A percentile compares a stretch with the other conserved stretches of the same genome.
These are phyloP conservation scores for Ptiloglossa arizonensis DNA, from an alignment of 1,140 invertebrate species.

Conservation along the genomic window DNA sequence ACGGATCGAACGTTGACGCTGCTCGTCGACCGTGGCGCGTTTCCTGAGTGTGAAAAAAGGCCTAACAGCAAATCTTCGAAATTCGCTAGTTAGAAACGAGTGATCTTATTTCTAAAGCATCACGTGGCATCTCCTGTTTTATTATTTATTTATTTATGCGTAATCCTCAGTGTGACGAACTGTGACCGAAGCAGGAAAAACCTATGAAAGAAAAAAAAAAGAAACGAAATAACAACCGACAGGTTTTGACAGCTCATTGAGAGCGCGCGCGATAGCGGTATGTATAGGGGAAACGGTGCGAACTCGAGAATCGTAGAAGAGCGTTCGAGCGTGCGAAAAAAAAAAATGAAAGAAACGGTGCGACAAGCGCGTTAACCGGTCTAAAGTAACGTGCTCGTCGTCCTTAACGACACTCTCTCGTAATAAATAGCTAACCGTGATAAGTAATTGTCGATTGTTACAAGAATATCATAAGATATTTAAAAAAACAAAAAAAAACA, in stretches of 20 bases:
- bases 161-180: slow-evolving; percentile 43
- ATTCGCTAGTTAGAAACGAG: slow-evolving; percentile 38
- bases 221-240: background rate
- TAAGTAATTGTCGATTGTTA: slow-evolving; percentile 57
- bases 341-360: slow-evolving; percentile 8
- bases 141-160: slow-evolving; percentile 69
- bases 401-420: slow-evolving; percentile 52
- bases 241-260: slow-evolving; percentile 23
- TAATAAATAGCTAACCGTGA: slow-evolving; percentile 51
- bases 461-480: slow-evolving; percentile 27
- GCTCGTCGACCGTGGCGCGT: slow-evolving; percentile 6
- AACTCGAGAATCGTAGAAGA: background rate
- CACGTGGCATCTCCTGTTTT: slow-evolving; percentile 43
- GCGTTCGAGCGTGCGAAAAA: slow-evolving; percentile 14
- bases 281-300: background rate
- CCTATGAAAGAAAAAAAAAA: background rate
- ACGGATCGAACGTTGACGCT: background rate
- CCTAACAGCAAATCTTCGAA: slow-evolving; percentile 52
- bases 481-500: slow-evolving; percentile 20
- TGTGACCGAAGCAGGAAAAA: slow-evolving; percentile 11
- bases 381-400: slow-evolving; percentile 38
- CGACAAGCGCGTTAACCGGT: slow-evolving; percentile 16
- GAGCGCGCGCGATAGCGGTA: background rate
- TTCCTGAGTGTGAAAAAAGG: slow-evolving; percentile 30
- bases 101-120: slow-evolving; percentile 37